These are phyloP conservation scores for Microtus pennsylvanicus DNA, from an alignment of 2,113 vertebrate species.

Conservation along the genomic window DNA sequence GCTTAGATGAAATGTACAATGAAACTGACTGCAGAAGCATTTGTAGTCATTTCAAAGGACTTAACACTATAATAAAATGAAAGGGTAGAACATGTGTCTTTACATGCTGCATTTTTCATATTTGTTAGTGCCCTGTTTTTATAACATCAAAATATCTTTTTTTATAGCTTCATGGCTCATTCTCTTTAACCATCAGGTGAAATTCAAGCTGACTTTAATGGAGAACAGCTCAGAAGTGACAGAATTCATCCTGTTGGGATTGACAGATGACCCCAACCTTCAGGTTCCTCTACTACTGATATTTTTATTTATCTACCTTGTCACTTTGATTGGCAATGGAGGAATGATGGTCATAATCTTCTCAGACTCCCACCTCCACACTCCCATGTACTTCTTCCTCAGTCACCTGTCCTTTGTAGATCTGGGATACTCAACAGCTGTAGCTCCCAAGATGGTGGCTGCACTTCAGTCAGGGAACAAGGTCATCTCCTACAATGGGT, in stretches of 20 bases:
- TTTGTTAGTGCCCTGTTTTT: background rate
- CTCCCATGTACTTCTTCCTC: slow-evolving; percentile 73
- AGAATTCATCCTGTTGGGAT: slow-evolving; percentile 70
- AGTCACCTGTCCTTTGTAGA: slow-evolving; percentile 69
- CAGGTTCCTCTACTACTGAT: slow-evolving; percentile 51
- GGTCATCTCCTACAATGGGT: slow-evolving; percentile 60
- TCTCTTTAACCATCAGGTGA: background rate
- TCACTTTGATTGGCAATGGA: slow-evolving; percentile 62
- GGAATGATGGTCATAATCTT: slow-evolving; percentile 46
- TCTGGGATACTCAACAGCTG: slow-evolving; percentile 54
- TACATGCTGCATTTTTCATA: background rate
- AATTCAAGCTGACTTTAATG: background rate
- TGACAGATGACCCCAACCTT: slow-evolving; percentile 65
- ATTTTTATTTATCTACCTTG: slow-evolving; percentile 66
- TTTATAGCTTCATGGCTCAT: background rate
- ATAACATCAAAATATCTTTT: background rate
- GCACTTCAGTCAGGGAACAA: slow-evolving; percentile 53
- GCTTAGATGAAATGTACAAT: background rate
- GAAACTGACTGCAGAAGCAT: background rate
- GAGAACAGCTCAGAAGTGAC: slow-evolving; percentile 44
- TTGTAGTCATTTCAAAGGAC: background rate
- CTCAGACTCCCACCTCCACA: slow-evolving; percentile 27
- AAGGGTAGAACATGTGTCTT: background rate
- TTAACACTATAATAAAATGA: background rate
- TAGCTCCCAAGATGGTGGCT: slow-evolving; percentile 57